Base-by-base conservation (phyloP, 2,888 invertebrate species). In the Eumerus sabulonum region DNA sequence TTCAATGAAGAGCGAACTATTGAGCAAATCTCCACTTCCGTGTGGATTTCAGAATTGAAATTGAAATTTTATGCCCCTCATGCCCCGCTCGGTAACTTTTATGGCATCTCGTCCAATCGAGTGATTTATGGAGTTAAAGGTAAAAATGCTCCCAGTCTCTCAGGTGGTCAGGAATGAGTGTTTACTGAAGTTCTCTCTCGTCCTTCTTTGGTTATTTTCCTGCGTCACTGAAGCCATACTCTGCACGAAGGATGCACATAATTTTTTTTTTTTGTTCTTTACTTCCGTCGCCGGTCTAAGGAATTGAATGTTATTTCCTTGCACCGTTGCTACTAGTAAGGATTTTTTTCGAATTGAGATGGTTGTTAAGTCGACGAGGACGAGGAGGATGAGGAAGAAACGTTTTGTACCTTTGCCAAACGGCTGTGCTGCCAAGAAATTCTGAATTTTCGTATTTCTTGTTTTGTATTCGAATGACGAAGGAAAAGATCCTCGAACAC, bases 331-430 rank as follows among this genome's bases (percentile, higher is more conserved):
- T 2, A 27, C 2, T 4, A 27, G 38, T 40, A 50, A 50, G 50
- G 7, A 35, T 14, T 14, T 16, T 51, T 35, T 51, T 35, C 27
- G 50, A 11, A 51, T 11, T 14, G 1, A 35, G 27, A 27, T 27
- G 27, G 27, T 27, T 27, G 27, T 27, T 27, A 27, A 27, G 27
- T 7, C 27, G 27, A 7, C 27, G 27, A 27, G 27, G 27, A 27
- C 27, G 7, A 27, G 27, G 27, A 27, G 3, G 7, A 27, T 7
- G 27, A 27, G 7, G 7, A 7, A 27, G 27, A 62, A 42, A 35
- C 62, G 42, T 42, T 62, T 51, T 62, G 62, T 62, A 62, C 62
- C 62, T 62, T 62, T 62, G 62, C 62, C 62, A 62, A 62, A 14
- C 42, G 42, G 16, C 50, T 62, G 50, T 42, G 50, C 5, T 62